Percentiles rank a stretch among this genome's conserved stretches.
Evolutionary conservation across 2,113 vertebrate genomes (phyloP).

Genomic region (Equus przewalskii): DNA sequence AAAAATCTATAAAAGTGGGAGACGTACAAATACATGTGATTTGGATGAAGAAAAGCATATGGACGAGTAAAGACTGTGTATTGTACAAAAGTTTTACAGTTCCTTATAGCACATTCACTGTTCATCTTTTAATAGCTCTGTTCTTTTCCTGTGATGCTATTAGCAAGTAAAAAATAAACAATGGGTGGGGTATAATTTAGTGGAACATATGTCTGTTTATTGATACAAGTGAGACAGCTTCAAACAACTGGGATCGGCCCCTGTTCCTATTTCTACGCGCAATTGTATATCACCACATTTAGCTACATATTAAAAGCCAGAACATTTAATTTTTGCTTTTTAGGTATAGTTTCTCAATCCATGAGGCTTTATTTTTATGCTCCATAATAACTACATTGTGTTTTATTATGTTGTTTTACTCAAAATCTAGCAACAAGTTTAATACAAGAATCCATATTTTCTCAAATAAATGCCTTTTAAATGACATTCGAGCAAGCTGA

Average conservation of each 20-base stretch:
- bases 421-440: conserved; percentile 19
- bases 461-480: conserved; percentile 9
- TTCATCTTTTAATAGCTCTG: conserved; percentile 81
- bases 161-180: conserved; percentile 80
- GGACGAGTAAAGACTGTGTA: neutral
- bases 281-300: conserved; percentile 76
- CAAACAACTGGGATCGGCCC: conserved; percentile 64
- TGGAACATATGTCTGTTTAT: conserved; percentile 73
- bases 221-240: conserved; percentile 75
- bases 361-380: neutral
- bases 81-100: neutral
- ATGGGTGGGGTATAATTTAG: conserved; percentile 72
- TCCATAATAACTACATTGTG: neutral
- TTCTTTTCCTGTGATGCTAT: conserved; percentile 67
- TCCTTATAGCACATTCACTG: neutral
- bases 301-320: conserved; percentile 60
- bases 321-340: conserved; percentile 65
- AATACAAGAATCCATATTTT: neutral
- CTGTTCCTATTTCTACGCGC: conserved; percentile 75
- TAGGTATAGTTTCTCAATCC: conserved; percentile 57
- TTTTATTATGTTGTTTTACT: neutral
- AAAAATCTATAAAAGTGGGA: neutral
- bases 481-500: conserved; percentile 13
- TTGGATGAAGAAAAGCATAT: neutral
- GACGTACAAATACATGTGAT: neutral